These are phyloP conservation scores for Mimachlamys varia DNA, from an alignment of 2,888 invertebrate species.

Conservation along the genomic window DNA sequence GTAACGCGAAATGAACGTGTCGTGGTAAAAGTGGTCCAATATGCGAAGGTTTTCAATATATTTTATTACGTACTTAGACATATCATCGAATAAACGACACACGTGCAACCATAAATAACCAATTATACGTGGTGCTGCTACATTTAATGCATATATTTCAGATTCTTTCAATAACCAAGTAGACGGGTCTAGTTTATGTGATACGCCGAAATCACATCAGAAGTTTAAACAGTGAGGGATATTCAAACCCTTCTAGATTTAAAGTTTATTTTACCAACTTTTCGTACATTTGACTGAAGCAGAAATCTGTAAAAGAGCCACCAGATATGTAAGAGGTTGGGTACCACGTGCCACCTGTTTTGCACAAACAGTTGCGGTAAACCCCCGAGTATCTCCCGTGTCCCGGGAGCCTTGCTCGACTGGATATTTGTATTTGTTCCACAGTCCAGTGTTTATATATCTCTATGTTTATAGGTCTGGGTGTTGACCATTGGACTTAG, in stretches of 20 bases:
- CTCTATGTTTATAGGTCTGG: neutral
- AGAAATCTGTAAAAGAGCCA: too few relatives aligned
- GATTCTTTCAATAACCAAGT: neutral
- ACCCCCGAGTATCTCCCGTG: neutral
- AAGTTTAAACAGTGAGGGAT: neutral
- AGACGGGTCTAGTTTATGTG: neutral
- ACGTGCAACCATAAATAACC: neutral
- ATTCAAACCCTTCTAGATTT: neutral
- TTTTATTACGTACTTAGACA: conserved; percentile 32
- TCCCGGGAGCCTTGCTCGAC: neutral
- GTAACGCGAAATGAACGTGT: neutral
- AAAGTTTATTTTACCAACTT: neutral
- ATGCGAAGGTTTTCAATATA: conserved; percentile 20
- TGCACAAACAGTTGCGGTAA: neutral
- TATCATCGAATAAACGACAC: conserved; percentile 9
- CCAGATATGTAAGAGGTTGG: neutral
- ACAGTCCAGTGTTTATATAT: neutral
- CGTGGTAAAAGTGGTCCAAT: neutral
- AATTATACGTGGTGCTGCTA: neutral
- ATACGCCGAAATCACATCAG: neutral
- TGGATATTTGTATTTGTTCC: conserved; percentile 1
- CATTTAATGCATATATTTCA: neutral
- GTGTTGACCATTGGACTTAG: conserved; percentile 25
- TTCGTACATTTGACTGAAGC: neutral
- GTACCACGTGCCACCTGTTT: neutral